Base-by-base conservation (phyloP, 2,113 vertebrate species). In the Cnemophilus loriae region DNA sequence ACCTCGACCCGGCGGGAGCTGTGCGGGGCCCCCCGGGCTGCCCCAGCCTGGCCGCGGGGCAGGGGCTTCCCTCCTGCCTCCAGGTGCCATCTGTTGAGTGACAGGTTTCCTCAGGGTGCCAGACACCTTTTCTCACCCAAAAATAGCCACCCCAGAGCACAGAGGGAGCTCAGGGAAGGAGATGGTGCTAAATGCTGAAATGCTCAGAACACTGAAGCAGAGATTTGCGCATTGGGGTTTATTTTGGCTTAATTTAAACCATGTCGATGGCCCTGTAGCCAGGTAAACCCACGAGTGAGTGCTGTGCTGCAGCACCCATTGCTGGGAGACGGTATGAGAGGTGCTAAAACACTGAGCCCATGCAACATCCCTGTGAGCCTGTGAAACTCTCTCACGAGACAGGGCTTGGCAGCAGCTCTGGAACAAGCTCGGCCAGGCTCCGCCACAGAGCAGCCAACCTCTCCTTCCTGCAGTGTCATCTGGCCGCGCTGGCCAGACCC, bases 391-490 rank as follows among this genome's bases (percentile, higher is more conserved):
- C 84, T 90, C 92, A 85, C 41, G 46, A 80, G 92, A 85, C 84
- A 26, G 46, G 23, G 59, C 82, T 95, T 84, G 94, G 95, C 92
- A 88, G 78, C 65, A 27, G 79, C 10, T 8, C 94, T 84, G 85
- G 79, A 90, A 95, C 2, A 7, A 92, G 76, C 89, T 86, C 11
- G 1, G 64, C 74, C 1, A 0, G 77, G 64, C 69, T 77, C 56
- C 24, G 37, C 81, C 87, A 71, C 3, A 37, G 57, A 65, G 79
- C 90, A 68, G 90, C 95, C 93, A 96, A 52, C 42, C 44, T 86
- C 91, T 80, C 76, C 89, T 92, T 83, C 86, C 91, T 76, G 91
- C 79, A 21, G 86, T 64, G 91, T 90, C 96, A 93, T 95, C 94
- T 22, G 56, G 78, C 84, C 0, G 19, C 0, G 13, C 77, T 33